These are phyloP conservation scores for Hipposideros armiger DNA, from an alignment of 2,113 vertebrate genomes.

Conservation along the genomic window DNA sequence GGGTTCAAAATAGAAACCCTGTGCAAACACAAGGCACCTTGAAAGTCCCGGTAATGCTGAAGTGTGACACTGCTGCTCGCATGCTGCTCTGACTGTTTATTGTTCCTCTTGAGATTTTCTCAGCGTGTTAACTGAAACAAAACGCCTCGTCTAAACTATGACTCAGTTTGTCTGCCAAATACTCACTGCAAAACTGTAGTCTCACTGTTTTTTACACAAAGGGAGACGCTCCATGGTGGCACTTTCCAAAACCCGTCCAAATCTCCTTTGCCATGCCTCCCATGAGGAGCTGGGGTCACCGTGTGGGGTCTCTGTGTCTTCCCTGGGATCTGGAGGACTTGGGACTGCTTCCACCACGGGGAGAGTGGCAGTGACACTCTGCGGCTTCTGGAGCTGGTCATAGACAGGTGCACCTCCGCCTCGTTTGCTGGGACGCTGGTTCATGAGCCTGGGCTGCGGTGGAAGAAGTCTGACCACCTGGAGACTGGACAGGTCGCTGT, in stretches of 20 bases:
- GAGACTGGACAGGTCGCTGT: no score
- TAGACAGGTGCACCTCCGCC: fast-evolving
- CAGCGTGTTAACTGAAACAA: neutral
- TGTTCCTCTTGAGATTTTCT: neutral
- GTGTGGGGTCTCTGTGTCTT: neutral
- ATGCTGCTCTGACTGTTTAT: neutral
- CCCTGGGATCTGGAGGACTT: neutral
- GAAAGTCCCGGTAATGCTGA: neutral
- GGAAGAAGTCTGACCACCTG: neutral
- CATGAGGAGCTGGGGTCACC: no score
- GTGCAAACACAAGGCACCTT: neutral
- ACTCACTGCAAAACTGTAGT: neutral
- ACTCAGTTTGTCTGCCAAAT: neutral
- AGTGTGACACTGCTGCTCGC: fast-evolving
- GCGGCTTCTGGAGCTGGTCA: neutral
- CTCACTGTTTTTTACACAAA: neutral
- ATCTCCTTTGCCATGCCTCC: neutral
- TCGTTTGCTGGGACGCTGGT: neutral
- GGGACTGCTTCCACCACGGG: neutral
- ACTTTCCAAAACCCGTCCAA: neutral
- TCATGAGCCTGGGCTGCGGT: neutral
- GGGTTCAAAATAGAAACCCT: neutral
- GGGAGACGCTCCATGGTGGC: neutral
- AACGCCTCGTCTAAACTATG: neutral
- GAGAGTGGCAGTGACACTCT: neutral